These are phyloP conservation scores for Myxocyprinus asiaticus DNA, from an alignment of 2,113 vertebrate species.

Conservation along the genomic window DNA sequence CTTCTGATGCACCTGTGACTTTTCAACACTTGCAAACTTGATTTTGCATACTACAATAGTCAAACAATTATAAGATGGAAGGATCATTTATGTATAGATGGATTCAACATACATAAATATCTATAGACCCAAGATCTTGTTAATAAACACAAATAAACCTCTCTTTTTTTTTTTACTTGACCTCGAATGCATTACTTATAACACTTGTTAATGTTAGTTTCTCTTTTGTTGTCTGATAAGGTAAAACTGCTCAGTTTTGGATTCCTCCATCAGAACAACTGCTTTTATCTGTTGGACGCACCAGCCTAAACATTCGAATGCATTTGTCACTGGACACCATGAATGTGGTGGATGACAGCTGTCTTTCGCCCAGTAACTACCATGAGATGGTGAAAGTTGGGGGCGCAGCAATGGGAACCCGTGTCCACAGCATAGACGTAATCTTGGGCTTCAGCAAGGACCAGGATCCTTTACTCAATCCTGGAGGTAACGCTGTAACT, in stretches of 20 bases:
- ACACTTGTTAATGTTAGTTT: no score
- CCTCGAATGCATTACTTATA: no score
- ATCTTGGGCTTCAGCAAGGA: constrained; percentile 81
- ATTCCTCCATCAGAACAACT: constrained; percentile 3
- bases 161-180: no score
- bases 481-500: constrained; percentile 49
- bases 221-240: no score
- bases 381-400: constrained; percentile 77
- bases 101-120: no score
- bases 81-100: no score
- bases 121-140: no score
- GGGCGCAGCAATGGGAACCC: constrained; percentile 63
- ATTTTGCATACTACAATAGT: no score
- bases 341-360: constrained; percentile 79
- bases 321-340: constrained; percentile 79
- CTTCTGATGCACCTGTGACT: no score
- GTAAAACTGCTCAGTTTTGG: not conserved
- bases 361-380: constrained; percentile 76
- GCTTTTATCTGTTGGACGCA: constrained; percentile 41
- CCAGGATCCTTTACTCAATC: constrained; percentile 71
- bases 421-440: constrained; percentile 80
- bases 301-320: constrained; percentile 66
- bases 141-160: no score
- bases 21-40: no score
- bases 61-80: no score